These are phyloP conservation scores for Antechinus stuartii DNA, from an alignment of 2,113 vertebrate species.

Conservation along the genomic window DNA sequence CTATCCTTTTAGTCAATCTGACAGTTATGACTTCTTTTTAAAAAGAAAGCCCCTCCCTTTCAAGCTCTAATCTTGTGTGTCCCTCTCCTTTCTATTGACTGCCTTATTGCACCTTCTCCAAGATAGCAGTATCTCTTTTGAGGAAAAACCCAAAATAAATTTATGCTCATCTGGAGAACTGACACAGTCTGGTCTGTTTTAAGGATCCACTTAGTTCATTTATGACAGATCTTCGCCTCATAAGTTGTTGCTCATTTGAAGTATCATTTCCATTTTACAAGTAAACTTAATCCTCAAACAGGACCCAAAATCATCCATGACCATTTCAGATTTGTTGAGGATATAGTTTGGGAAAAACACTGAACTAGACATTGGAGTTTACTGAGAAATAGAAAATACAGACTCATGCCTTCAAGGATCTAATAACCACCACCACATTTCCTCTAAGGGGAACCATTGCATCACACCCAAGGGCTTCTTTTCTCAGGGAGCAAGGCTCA, in stretches of 20 bases:
- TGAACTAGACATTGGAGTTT: not conserved
- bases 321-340: not conserved
- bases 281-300: conserved; percentile 50
- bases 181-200: conserved; percentile 41
- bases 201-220: conserved; percentile 46
- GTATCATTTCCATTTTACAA: conserved; percentile 66
- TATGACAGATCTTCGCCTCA: conserved; percentile 56
- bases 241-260: conserved; percentile 53
- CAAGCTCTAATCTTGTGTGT: not conserved
- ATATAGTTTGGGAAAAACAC: conserved; percentile 29
- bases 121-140: conserved; percentile 71
- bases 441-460: conserved; percentile 34
- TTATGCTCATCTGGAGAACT: conserved; percentile 56
- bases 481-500: conserved; percentile 40
- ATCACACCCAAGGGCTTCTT: conserved; percentile 33
- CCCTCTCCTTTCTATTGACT: conserved; percentile 21
- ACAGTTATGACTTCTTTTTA: conserved; percentile 15
- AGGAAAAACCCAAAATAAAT: conserved; percentile 67
- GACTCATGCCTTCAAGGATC: not conserved
- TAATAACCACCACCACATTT: conserved; percentile 26
- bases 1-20: too few species aligned
- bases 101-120: conserved; percentile 69
- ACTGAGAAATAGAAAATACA: conserved; percentile 4
- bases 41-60: conserved; percentile 43
- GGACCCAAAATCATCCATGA: conserved; percentile 60